Percentiles rank a stretch among this genome's conserved stretches.
Evolutionary conservation across 2,888 invertebrate genomes (phyloP).

Genomic region (Diploptera punctata): DNA sequence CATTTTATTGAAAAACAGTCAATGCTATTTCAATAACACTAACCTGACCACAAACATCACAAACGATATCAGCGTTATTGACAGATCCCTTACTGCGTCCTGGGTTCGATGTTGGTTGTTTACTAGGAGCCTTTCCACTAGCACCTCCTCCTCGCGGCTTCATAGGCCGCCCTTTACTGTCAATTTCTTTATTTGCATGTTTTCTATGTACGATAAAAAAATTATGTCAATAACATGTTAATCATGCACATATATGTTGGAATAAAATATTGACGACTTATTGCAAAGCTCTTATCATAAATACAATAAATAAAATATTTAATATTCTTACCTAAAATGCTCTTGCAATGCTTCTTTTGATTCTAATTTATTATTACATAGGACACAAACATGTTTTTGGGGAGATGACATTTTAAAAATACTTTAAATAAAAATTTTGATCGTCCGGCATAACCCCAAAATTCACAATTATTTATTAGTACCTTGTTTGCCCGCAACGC

Average conservation of each 20-base stretch:
- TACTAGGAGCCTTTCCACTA: slow-evolving; percentile 2
- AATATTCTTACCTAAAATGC: slow-evolving; percentile 65
- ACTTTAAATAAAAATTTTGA: background rate
- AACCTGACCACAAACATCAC: slow-evolving; percentile 63
- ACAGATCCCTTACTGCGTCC: slow-evolving; percentile 8
- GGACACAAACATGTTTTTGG: slow-evolving; percentile 55
- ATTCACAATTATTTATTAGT: background rate
- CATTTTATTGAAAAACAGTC: no score
- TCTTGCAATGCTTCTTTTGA: slow-evolving; percentile 65
- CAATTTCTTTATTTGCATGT: slow-evolving; percentile 68
- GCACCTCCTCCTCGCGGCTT: slow-evolving; percentile 16
- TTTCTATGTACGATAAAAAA: slow-evolving; percentile 54
- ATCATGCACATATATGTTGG: no score
- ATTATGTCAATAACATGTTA: no score
- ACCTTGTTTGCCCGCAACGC: background rate
- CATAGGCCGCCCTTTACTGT: slow-evolving; percentile 53
- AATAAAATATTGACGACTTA: no score
- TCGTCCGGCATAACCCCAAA: slow-evolving; percentile 12
- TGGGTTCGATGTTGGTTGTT: slow-evolving; percentile 42
- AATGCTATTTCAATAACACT: no score
- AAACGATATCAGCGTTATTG: slow-evolving; percentile 52
- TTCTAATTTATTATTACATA: slow-evolving; percentile 63
- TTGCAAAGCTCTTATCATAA: no score
- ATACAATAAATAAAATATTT: no score
- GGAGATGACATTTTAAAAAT: slow-evolving; percentile 27